Evolutionary conservation across 2,797 vertebrate genomes (phyloP).

Genomic region (Trachurus trachurus): DNA sequence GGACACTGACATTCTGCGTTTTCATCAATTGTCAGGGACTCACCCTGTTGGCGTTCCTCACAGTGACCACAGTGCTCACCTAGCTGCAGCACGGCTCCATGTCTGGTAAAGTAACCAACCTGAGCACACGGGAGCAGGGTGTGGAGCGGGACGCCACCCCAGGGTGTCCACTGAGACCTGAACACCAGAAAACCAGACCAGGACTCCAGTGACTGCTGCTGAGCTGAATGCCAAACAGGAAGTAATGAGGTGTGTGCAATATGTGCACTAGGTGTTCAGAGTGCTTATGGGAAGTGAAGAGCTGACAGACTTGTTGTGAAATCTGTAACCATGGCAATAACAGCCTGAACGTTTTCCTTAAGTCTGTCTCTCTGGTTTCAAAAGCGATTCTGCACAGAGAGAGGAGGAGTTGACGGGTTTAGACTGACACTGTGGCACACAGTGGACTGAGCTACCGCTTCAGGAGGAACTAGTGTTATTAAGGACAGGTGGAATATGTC

Average conservation of each 20-base stretch:
- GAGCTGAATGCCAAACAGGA: conserved; percentile 30
- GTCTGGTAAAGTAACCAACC: neutral
- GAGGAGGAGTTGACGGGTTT: conserved; percentile 45
- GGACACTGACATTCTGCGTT: conserved; percentile 4
- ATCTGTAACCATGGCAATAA: conserved; percentile 35
- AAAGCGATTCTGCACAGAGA: conserved; percentile 26
- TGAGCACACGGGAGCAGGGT: neutral
- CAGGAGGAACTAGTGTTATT: conserved; percentile 41
- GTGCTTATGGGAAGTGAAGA: conserved; percentile 39
- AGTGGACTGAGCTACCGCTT: conserved; percentile 43
- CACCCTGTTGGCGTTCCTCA: conserved; percentile 1
- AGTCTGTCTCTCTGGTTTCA: conserved; percentile 16
- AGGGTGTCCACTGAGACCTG: conserved; percentile 13
- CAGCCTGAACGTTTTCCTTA: conserved; percentile 16
- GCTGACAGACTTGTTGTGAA: conserved; percentile 40
- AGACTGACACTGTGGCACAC: conserved; percentile 50
- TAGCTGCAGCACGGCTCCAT: conserved; percentile 9
- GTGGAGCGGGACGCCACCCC: conserved; percentile 16
- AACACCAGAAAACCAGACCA: conserved; percentile 24
- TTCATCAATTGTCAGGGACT: conserved; percentile 10
- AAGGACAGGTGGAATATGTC: conserved; percentile 48
- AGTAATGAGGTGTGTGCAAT: conserved; percentile 21
- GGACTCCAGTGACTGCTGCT: conserved; percentile 10
- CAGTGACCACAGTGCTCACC: neutral
- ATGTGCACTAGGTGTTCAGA: conserved; percentile 36